Base-by-base conservation (phyloP, 2,888 invertebrate species). In the Phymatocera aterrima region DNA sequence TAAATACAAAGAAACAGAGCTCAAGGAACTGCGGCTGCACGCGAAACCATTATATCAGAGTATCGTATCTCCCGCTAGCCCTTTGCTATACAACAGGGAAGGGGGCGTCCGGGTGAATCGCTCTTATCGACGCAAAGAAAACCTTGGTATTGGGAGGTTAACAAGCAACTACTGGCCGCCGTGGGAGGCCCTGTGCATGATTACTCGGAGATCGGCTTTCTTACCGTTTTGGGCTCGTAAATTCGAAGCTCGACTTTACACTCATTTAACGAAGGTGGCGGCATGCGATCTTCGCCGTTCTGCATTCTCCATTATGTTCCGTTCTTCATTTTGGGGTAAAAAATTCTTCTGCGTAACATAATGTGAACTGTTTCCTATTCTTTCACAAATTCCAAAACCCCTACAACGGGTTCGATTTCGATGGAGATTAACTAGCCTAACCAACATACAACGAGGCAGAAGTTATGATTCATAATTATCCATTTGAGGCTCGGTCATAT, bases 241-340 rank as follows among this genome's bases (percentile, higher is more conserved):
- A 57, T 24, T 75, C 28, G 24, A n/a, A 40, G 15, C 40, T 24
- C 43, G 21, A 43, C 6, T 28, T 57, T 34, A 34, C 40, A 31
- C n/a, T 40, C 57, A 81, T 77, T 82, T 85, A 85, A 85, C 80
- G 85, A 84, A 83, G 81, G 82, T 79, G 80, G 80, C 80, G 65
- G 81, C 85, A 85, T 85, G 85, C 85, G 64, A 84, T 83, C 82
- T 43, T 28, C 54, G 12, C 40, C 51, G 8, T 12, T 28, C 40
- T 43, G 57, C 34, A 72, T 72, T 31, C 57, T 54, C 24, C 57
- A 57, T 57, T 40, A 51, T 57, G 40, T 15, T n/a, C 43, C 2
- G 24, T 43, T 40, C n/a, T 64, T 15, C 43, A 24, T 12, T 10
- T 43, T 46, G 46, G 6, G 46, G 21, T 24, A 3, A 3, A 18